Evolutionary conservation across 1,140 invertebrate genomes (phyloP).

Genomic region (Ladona fulva): DNA sequence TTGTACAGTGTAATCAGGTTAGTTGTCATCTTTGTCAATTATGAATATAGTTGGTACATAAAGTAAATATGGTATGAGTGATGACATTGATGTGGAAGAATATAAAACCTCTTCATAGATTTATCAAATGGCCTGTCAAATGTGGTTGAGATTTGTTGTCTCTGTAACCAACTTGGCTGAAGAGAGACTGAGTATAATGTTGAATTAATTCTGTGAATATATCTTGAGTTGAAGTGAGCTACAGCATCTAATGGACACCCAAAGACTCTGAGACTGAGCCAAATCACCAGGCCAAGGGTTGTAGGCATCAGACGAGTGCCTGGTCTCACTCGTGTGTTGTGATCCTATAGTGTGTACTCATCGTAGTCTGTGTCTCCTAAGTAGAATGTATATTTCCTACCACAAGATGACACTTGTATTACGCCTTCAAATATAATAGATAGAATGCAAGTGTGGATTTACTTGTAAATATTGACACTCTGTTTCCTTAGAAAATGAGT

Average conservation of each 20-base stretch:
- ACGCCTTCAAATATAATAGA: neutral
- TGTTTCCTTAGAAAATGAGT: slow-evolving; percentile 10
- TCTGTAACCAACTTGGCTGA: neutral
- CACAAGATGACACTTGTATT: neutral
- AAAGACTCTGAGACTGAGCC: neutral
- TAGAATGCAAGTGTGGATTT: slow-evolving; percentile 6
- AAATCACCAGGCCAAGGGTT: neutral
- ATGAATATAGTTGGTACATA: neutral
- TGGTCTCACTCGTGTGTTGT: slow-evolving; percentile 7
- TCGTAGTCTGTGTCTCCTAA: neutral
- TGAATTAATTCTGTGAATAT: neutral
- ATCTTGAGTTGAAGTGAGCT: neutral
- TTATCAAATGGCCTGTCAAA: neutral
- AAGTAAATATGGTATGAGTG: neutral
- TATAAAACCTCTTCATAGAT: neutral
- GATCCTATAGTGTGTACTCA: neutral
- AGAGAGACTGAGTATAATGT: neutral
- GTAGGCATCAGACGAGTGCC: slow-evolving; percentile 1
- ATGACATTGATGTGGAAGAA: neutral
- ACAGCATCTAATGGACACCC: neutral
- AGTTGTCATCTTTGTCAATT: neutral
- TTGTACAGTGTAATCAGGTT: neutral
- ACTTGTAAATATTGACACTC: slow-evolving; percentile 7
- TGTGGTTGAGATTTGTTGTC: slow-evolving; percentile 1
- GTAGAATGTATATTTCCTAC: slow-evolving; percentile 2